A percentile compares a stretch with the other conserved stretches of the same genome.
These are phyloP conservation scores for Astyanax mexicanus DNA, from an alignment of 2,797 vertebrate genomes.

Conservation along the genomic window DNA sequence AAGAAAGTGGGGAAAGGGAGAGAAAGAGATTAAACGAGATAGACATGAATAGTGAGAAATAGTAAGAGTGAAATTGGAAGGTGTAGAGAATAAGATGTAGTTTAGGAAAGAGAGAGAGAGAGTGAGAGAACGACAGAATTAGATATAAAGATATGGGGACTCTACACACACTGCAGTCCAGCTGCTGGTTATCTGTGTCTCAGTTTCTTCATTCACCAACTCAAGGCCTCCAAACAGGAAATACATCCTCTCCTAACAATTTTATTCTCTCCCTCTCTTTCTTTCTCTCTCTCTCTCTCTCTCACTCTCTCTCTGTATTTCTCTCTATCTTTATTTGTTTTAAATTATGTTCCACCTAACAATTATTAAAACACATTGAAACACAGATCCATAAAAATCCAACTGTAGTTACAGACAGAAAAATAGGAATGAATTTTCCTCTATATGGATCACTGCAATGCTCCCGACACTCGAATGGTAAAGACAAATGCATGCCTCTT, in stretches of 20 bases:
- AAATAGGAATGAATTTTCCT: too few relatives aligned
- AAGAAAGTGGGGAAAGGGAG: not conserved
- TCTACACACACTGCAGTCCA: constrained; percentile 35
- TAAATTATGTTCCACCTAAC: too few relatives aligned
- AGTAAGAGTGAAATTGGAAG: too few relatives aligned
- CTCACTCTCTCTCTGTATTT: not conserved
- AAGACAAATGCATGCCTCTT: too few relatives aligned
- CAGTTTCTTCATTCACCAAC: constrained; percentile 51
- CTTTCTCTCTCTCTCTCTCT: not conserved
- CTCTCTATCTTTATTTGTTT: not conserved
- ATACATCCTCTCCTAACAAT: constrained; percentile 62
- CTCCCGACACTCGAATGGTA: too few relatives aligned
- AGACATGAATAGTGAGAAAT: too few relatives aligned
- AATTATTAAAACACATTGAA: too few relatives aligned
- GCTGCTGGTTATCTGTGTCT: constrained; percentile 46
- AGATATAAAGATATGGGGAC: not conserved
- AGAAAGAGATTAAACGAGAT: too few relatives aligned
- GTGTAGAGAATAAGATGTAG: too few relatives aligned
- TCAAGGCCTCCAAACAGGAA: constrained; percentile 66
- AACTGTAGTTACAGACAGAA: too few relatives aligned
- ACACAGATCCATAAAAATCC: too few relatives aligned
- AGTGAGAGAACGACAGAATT: not conserved
- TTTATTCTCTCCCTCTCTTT: constrained; percentile 20
- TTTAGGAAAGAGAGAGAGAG: not conserved
- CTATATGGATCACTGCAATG: too few relatives aligned